Percentiles rank a stretch among this genome's conserved stretches.
phyloP scores from a whole-genome alignment of 2,888 invertebrate genomes.

The Ganaspis brasiliensis region DNA sequence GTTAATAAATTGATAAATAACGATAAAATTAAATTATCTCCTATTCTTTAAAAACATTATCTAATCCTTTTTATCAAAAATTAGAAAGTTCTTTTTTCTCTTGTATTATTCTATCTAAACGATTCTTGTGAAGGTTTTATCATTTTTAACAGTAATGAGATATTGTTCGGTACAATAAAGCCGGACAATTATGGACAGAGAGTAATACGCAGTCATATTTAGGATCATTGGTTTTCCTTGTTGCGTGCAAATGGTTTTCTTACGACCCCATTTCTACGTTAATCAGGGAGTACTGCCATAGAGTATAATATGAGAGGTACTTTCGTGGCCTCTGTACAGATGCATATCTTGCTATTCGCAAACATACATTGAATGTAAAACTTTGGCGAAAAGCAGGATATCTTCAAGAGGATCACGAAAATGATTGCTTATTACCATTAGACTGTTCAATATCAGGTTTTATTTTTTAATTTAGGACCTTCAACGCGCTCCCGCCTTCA shows the following conservation, averaged over 20 bases:
- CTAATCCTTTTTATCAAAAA: too few relatives aligned
- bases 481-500: neutral
- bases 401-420: constrained; percentile 31
- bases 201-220: neutral
- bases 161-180: constrained; percentile 6
- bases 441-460: constrained; percentile 26
- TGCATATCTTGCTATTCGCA: constrained; percentile 19
- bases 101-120: too few relatives aligned
- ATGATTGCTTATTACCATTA: constrained; percentile 37
- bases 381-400: constrained; percentile 19
- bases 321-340: constrained; percentile 33
- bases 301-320: constrained; percentile 18
- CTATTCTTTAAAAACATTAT: too few relatives aligned
- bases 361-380: constrained; percentile 24
- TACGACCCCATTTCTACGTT: constrained; percentile 60
- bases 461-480: constrained; percentile 36
- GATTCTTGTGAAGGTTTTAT: neutral
- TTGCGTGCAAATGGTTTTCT: constrained; percentile 40
- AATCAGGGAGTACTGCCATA: constrained; percentile 48
- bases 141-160: neutral
- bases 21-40: too few relatives aligned
- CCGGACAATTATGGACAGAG: neutral
- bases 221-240: constrained; percentile 9
- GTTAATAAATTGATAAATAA: too few relatives aligned
- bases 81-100: neutral